Percentiles rank a stretch among this genome's conserved stretches.
Conservation (phyloP, 2,888 invertebrate genomes). For the Dicranocentrus wangi region DNA sequence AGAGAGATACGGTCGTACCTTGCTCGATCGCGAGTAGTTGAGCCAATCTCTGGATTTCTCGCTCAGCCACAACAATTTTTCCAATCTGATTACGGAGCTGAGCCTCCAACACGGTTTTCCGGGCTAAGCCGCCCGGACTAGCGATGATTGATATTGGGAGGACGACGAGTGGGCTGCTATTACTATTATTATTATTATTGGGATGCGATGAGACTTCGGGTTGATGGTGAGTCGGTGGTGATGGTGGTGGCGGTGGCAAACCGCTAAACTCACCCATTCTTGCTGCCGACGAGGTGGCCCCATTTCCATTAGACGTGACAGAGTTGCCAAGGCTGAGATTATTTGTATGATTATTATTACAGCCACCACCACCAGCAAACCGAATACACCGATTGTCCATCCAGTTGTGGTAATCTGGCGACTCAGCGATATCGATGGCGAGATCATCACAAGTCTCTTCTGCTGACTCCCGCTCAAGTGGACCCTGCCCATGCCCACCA, state of each 20-base stretch:
- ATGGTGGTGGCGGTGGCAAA: conserved; percentile 23
- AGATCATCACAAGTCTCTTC: conserved; percentile 37
- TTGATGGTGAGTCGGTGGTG: conserved; percentile 9
- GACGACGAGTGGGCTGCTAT: conserved; percentile 17
- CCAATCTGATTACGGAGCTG: conserved; percentile 60
- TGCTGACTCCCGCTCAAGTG: conserved; percentile 12
- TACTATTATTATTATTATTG: too few species aligned
- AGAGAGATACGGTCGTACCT: conserved; percentile 10
- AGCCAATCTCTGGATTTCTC: conserved; percentile 58
- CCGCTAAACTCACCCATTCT: conserved; percentile 26
- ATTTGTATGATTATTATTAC: conserved; percentile 33
- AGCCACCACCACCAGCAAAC: background rate
- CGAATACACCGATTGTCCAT: conserved; percentile 26
- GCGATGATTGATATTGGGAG: conserved; percentile 45
- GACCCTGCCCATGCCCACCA: background rate
- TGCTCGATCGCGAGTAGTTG: conserved; percentile 51
- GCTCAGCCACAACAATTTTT: conserved; percentile 59
- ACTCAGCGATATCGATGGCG: conserved; percentile 44
- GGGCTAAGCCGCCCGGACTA: conserved; percentile 34
- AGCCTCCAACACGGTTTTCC: conserved; percentile 52
- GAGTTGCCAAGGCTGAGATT: conserved; percentile 41
- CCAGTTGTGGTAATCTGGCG: conserved; percentile 27
- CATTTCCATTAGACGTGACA: conserved; percentile 33
- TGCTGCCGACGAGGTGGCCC: too few species aligned
- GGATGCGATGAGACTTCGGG: too few species aligned